Evolutionary conservation across 2,113 vertebrate species (phyloP), one percentile per base, ranked within the genome.

Genomic region (Leucosticte australis): DNA sequence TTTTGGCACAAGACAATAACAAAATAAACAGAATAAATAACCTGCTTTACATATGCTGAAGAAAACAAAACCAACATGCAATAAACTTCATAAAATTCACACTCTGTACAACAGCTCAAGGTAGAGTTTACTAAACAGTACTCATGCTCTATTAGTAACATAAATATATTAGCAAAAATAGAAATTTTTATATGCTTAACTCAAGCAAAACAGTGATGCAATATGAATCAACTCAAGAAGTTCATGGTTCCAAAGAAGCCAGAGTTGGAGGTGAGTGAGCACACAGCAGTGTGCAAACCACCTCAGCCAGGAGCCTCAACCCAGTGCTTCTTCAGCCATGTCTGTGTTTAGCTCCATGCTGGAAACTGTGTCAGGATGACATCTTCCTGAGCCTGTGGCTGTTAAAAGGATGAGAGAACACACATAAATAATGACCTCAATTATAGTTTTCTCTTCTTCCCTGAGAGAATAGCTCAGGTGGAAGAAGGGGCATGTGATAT

Each of bases 211-310:
- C 44, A 92, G 81, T 0, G 93, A 97, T 97, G 97, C 97, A 97
- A 97, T 97, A 96, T 97, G 97, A 97, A 97, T 98, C 97, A 97
- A 94, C n/a, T 78, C 27, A 39, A 90, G 87, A 63, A 74, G 96
- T 69, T 83, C 68, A 79, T 76, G 0, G 92, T 94, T 89, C 97
- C 96, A 87, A 63, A n/a, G 83, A 90, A 89, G 79, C 64, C 14
- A 10, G 74, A 69, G 90, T 56, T 49, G 63, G n/a, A 44, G 35
- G 67, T 79, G 46, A 71, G 62, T 31, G 31, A 92, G 80, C 78
- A 81, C 88, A 85, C 92, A 87, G 24, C 5, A 37, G 56, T 44
- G 86, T 60, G 69, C 85, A 71, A 28, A 70, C 0, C 0, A 33
- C 42, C 31, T 42, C 89, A 73, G 24, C 13, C 2, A 1, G 59